Evolutionary conservation across 2,113 vertebrate genomes (phyloP).

Genomic region (Psammodynastes pulverulentus): DNA sequence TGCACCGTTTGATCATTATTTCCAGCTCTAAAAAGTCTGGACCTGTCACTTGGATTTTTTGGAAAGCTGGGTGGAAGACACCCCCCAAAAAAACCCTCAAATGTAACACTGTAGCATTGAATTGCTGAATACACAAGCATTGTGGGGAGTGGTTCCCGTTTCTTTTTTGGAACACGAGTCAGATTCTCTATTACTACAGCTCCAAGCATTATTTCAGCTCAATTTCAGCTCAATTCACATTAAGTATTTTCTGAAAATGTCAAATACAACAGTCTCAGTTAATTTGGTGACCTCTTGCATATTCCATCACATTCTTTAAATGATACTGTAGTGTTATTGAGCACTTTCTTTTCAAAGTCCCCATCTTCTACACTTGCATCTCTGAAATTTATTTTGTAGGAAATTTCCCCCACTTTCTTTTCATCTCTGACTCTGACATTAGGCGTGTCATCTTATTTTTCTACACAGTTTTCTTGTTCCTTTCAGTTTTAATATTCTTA

Average conservation of each 20-base stretch:
- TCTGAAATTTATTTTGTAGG: background rate
- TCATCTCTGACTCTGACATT: background rate
- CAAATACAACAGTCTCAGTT: background rate
- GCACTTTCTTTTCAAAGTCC: background rate
- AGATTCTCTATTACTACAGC: background rate
- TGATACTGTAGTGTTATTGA: background rate
- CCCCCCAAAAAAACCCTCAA: background rate
- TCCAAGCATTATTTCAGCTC: conserved; percentile 19
- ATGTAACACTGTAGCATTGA: background rate
- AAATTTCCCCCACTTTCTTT: background rate
- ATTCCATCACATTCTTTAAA: background rate
- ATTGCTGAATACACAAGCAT: background rate
- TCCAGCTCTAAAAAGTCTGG: background rate
- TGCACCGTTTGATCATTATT: background rate
- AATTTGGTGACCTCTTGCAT: background rate
- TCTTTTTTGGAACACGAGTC: background rate
- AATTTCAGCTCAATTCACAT: conserved; percentile 39
- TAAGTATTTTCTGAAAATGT: conserved; percentile 20
- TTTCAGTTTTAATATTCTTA: background rate
- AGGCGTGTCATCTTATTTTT: background rate
- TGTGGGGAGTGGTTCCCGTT: background rate
- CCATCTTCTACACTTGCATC: background rate
- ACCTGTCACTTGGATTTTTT: background rate
- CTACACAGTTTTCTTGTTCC: background rate
- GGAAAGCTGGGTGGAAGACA: background rate